phyloP scores from a whole-genome alignment of 2,888 invertebrate genomes.

The Perizoma affinitatum region DNA sequence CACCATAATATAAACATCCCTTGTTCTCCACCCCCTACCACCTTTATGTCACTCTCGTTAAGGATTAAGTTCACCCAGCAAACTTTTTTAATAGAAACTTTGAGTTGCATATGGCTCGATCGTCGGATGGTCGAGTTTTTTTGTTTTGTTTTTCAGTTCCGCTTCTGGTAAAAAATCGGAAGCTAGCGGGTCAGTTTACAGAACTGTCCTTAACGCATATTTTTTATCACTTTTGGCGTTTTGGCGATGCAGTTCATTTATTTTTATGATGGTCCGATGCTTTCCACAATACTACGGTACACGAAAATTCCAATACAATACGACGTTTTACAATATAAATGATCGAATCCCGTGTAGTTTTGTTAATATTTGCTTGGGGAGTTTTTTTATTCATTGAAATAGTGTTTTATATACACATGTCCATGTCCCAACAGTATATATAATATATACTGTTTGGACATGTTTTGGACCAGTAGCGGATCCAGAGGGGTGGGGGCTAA shows the following conservation, averaged over 20 bases:
- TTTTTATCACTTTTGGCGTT: constrained; percentile 1
- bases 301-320: no score
- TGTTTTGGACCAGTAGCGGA: no score
- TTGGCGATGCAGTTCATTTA: neutral
- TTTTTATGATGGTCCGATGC: neutral
- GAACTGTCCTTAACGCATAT: constrained; percentile 5
- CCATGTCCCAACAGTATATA: no score
- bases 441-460: no score
- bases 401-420: no score
- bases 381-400: no score
- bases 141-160: constrained; percentile 21
- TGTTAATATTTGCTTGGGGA: no score
- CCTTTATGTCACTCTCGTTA: neutral
- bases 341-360: no score
- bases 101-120: constrained; percentile 20
- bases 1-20: constrained; percentile 16
- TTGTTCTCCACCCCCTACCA: neutral
- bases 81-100: constrained; percentile 14
- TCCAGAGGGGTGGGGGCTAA: no score
- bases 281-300: no score
- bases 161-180: constrained; percentile 26
- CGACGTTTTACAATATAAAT: no score
- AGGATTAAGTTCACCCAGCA: constrained; percentile 7
- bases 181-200: constrained; percentile 20
- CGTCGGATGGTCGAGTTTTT: constrained; percentile 9